Base-by-base conservation (phyloP, 2,888 invertebrate species). In the Cryptocephalus moraei region DNA sequence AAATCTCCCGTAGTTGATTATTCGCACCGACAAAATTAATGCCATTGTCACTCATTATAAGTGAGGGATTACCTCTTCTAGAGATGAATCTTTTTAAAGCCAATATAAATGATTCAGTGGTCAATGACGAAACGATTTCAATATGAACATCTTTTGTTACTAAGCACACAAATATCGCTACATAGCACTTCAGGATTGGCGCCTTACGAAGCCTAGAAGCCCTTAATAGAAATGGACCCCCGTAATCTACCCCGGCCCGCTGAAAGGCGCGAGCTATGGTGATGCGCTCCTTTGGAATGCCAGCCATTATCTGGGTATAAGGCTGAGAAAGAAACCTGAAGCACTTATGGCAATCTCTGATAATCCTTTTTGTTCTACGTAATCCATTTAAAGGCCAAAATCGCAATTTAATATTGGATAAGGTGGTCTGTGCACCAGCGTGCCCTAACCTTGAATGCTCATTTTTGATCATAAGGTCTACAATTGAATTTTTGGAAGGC, bases 111-210 rank as follows among this genome's bases (percentile, higher is more conserved):
- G 41, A 4, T 34, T 36, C 34, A 1, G 11, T 9, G 8, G 33
- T 9, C 2, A 31, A 14, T 8, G 11, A 8, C 1, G 38, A 38
- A 4, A 38, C 44, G 8, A 33, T 2, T 36, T 44, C 38, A 10
- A 44, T 44, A 14, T 44, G 44, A 36, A 36, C 32, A 9, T 14
- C 36, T 14, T 44, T 44, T 9, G 4, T 38, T n/a, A 14, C 36
- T 33, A 32, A 32, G 42, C 44, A 38, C 9, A 44, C 44, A 39
- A 44, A 38, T 2, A 44, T 13, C 12, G 39, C 39, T n/a, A 44
- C 32, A 14, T 44, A 32, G 10, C 38, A 36, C 38, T 44, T 44
- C 6, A 22, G 38, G 11, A 44, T 12, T 8, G 10, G 8, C 14
- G 44, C 8, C 13, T 34, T 34, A n/a, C 39, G 11, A 1, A 44